A percentile compares a stretch with the other conserved stretches of the same genome.
Evolutionary conservation across 1,140 invertebrate species (phyloP).

Genomic region (Drosophila nigrodunni): DNA sequence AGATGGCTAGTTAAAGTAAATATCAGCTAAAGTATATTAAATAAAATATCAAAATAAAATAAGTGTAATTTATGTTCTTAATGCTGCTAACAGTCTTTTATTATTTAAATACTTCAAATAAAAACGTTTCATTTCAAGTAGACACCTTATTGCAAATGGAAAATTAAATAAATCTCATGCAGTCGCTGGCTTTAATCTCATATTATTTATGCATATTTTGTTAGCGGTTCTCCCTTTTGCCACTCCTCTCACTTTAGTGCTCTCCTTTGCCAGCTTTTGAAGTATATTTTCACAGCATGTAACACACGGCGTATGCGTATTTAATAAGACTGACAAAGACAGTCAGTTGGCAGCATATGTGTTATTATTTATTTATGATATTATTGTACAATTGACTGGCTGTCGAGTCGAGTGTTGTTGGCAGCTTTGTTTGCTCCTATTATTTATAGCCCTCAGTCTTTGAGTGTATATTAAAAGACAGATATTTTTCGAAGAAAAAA

Average conservation of each 20-base stretch:
- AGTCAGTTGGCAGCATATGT: conserved; percentile 15
- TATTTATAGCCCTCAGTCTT: not conserved
- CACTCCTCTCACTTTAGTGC: not conserved
- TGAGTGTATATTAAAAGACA: not conserved
- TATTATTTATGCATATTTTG: not conserved
- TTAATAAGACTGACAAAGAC: conserved; percentile 8
- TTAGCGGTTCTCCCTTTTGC: not conserved
- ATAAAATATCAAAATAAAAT: too few relatives aligned
- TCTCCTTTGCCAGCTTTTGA: not conserved
- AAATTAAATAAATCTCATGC: not conserved
- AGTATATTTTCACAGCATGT: not conserved
- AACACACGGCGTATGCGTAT: conserved; percentile 9
- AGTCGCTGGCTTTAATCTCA: not conserved
- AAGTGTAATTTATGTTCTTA: too few relatives aligned
- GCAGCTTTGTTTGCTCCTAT: not conserved
- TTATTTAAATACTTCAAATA: not conserved
- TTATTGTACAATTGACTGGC: conserved; percentile 16
- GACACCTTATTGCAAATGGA: not conserved
- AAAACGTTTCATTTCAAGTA: not conserved
- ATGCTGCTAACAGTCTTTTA: too few relatives aligned
- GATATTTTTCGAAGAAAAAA: not conserved
- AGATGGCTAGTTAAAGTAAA: too few relatives aligned
- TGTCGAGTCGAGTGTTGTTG: not conserved
- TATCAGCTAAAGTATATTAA: too few relatives aligned
- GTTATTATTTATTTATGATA: conserved; percentile 12